Evolutionary conservation across 2,113 vertebrate genomes (phyloP), one percentile per base, ranked within the genome.

Genomic region (Channa maculata): DNA sequence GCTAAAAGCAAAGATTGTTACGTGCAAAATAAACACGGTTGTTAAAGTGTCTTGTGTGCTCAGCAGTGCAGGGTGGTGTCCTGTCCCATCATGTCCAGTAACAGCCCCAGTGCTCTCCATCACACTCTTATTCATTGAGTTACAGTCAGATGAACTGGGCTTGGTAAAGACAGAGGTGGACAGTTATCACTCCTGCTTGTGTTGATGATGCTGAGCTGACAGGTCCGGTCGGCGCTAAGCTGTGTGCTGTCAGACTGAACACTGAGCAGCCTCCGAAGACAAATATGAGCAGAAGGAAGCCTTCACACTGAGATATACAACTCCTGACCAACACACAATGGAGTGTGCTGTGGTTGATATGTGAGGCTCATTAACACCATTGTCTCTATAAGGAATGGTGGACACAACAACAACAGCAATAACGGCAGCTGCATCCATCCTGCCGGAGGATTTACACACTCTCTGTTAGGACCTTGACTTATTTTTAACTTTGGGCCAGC

Each of bases 301-400:
- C 41, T 51, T 77, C 69, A 73, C 36, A 5, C 59, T 24, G 54
- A 74, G 43, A 77, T 41, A 41, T 41, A 41, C 39, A 41, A 7
- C 63, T n/a, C 1, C 54, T 36, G 60, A 72, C 67, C 14, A 60
- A 59, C 62, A 50, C 59, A 54, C 72, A 58, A 74, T 53, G 65
- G 70, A 65, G 54, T 57, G 54, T 61, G 51, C 14, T 6, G 33
- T 44, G 67, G 63, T 75, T 85, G 86, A 80, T 86, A 2, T 80
- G 86, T 80, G 75, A 73, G 84, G 62, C 84, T 90, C 86, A 85
- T 90, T 87, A 88, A 74, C 75, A 76, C 60, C 78, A 71, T 79
- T 80, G 85, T 87, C 77, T 87, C 59, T 72, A 33, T 74, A 81
- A 79, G 62, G 57, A 55, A 73, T 74, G 65, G 73, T 33, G 62